Base-by-base conservation (phyloP, 2,797 vertebrate genomes). In the Xenops minutus region DNA sequence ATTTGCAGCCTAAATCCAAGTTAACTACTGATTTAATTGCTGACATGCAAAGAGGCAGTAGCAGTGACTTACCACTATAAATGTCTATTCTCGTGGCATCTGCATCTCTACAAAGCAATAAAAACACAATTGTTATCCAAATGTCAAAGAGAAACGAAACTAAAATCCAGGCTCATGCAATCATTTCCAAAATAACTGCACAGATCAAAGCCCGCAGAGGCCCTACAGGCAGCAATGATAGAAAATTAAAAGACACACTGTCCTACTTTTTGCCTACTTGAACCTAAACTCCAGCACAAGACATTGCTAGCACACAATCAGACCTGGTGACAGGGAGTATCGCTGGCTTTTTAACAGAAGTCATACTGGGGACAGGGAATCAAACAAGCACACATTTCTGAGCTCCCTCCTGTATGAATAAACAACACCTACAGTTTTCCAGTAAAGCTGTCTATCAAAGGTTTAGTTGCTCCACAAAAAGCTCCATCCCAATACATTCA, bases 21-120 rank as follows among this genome's bases (percentile, higher is more conserved):
- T 41, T 61, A 55, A 29, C 30, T 69, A 48, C 20, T 23, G 68
- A 66, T 30, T 41, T 71, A 84, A 73, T 9, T 79, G 34, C 13
- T 59, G 44, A 58, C 18, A 72, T 8, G 29, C 52, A 54, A 72
- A 77, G 39, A 79, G 87, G 95, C 44, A 43, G 37, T 37, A 79
- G 75, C 58, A 62, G 6, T 69, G 26, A 93, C 95, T 95, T 98
- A 99, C 99, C 99, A 98, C 98, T 98, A 96, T 98, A 99, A 97
- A 99, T 99, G 97, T 99, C 99, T 97, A 99, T 99, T 97, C 99
- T 98, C 3, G 99, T 99, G 82, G 99, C 99, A 98, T 98, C 99
- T 82, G 99, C 99, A 98, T 99, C 99, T 98, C 99, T 99, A 97
- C 51, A 97, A 98, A 97, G 94, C 51, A 97, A 96, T 48, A 91